Percentiles rank a stretch among this genome's conserved stretches.
These are phyloP conservation scores for Ia io DNA, from an alignment of 2,113 vertebrate species.

Conservation along the genomic window DNA sequence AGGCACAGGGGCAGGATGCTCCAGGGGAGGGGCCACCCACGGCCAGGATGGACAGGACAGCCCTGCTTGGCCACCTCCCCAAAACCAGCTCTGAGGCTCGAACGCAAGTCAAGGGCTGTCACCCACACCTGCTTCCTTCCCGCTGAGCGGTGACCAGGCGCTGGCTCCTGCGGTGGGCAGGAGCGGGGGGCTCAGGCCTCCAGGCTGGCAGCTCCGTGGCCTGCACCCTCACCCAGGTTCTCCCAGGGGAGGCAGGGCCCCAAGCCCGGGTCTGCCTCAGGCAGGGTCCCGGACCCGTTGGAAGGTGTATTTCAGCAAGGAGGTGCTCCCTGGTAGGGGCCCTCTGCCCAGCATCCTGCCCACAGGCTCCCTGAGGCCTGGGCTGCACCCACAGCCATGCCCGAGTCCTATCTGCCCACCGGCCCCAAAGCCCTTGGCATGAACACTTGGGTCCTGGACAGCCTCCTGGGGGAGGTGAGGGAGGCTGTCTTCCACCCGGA, in stretches of 20 bases:
- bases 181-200: too few relatives aligned
- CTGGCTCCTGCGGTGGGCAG: neutral
- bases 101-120: neutral
- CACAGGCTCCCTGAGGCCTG: neutral
- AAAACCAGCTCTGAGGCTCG: neutral
- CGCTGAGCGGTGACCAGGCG: neutral
- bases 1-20: too few relatives aligned
- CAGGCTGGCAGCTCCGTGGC: neutral
- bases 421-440: neutral
- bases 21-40: neutral
- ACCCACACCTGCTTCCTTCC: neutral
- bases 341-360: neutral
- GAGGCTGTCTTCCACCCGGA: fast-evolving
- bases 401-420: fast-evolving
- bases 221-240: neutral
- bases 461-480: neutral
- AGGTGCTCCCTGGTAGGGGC: neutral
- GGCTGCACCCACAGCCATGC: too few relatives aligned
- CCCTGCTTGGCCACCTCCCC: neutral
- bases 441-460: neutral
- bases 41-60: neutral
- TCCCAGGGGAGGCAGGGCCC: neutral
- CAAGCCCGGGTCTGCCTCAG: neutral
- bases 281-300: fast-evolving
- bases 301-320: neutral